These are phyloP conservation scores for Cheilosia scutellata DNA, from an alignment of 2,888 invertebrate species.

Conservation along the genomic window DNA sequence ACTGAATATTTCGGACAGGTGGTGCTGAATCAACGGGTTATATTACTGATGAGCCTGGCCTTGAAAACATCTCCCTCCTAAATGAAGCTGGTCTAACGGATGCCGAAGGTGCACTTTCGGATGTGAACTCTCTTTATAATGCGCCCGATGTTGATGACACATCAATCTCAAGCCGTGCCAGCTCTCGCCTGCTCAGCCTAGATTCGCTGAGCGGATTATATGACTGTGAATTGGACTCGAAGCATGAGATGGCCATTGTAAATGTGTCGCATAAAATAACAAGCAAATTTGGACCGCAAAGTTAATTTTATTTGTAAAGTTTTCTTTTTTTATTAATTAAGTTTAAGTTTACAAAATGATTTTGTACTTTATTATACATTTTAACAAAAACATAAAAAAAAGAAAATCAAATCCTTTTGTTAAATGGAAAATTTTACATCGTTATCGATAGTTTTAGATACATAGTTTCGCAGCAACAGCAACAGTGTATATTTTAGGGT, in stretches of 20 bases:
- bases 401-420: constrained; percentile 12
- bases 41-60: constrained; percentile 94
- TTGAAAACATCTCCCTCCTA: constrained; percentile 93
- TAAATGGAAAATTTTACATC: constrained; percentile 6
- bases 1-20: constrained; percentile 78
- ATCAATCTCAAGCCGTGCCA: constrained; percentile 92
- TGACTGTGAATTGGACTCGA: constrained; percentile 86
- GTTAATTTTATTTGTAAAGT: constrained; percentile 63
- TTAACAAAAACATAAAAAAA: constrained; percentile 19
- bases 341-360: constrained; percentile 57
- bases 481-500: constrained; percentile 9
- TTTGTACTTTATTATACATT: constrained; percentile 52
- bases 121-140: constrained; percentile 93
- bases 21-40: constrained; percentile 91
- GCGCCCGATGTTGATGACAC: constrained; percentile 89
- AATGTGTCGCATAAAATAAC: constrained; percentile 84
- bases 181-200: constrained; percentile 91
- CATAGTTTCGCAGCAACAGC: constrained; percentile 14
- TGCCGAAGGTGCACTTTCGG: constrained; percentile 94
- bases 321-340: constrained; percentile 24
- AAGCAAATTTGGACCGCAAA: constrained; percentile 83
- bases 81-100: constrained; percentile 94
- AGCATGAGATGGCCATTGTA: constrained; percentile 84
- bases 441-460: constrained; percentile 36
- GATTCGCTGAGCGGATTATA: constrained; percentile 93